Evolutionary conservation across 30 jellyfish, hydroid and myxozoan genomes (phyloP).

Genomic region (Nemopilema nomurai): DNA sequence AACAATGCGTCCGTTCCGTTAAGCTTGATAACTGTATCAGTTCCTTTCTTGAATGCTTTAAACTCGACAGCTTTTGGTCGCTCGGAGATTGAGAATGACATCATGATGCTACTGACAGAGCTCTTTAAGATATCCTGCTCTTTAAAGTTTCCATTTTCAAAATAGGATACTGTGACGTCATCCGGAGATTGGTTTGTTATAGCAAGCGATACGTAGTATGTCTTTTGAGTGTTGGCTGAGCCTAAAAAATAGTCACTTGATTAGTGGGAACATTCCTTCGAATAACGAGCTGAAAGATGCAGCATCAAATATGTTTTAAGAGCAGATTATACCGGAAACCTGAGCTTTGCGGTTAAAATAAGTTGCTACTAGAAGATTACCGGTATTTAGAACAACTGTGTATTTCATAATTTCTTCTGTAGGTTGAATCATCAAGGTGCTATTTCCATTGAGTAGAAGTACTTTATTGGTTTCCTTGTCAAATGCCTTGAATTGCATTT

Average conservation of each 20-base stretch:
- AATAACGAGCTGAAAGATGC: neutral
- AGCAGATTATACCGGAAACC: no score
- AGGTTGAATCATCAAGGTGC: slow-evolving; percentile 22
- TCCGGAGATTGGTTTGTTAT: slow-evolving; percentile 36
- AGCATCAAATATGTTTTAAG: no score
- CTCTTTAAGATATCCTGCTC: slow-evolving; percentile 27
- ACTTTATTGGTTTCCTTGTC: slow-evolving; percentile 4
- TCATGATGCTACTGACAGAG: slow-evolving; percentile 1
- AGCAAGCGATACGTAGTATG: slow-evolving; percentile 38
- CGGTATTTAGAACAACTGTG: slow-evolving; percentile 7
- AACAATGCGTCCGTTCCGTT: slow-evolving; percentile 28
- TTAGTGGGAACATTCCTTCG: neutral
- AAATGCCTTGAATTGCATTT: slow-evolving; percentile 25
- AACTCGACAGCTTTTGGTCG: slow-evolving; percentile 29
- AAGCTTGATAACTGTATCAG: slow-evolving; percentile 19
- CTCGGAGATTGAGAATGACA: slow-evolving; percentile 19
- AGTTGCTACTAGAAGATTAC: neutral
- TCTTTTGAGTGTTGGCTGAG: slow-evolving; percentile 1
- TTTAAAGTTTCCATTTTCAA: slow-evolving; percentile 16
- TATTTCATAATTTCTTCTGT: neutral
- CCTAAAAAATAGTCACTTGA: slow-evolving; percentile 10
- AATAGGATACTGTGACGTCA: slow-evolving; percentile 46
- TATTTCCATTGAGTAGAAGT: slow-evolving; percentile 28
- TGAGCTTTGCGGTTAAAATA: no score
- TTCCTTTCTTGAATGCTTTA: slow-evolving; percentile 56